Percentiles rank a stretch among this genome's conserved stretches.
These are phyloP conservation scores for Sebastes oblongus DNA, from an alignment of 2,797 vertebrate species.

Conservation along the genomic window DNA sequence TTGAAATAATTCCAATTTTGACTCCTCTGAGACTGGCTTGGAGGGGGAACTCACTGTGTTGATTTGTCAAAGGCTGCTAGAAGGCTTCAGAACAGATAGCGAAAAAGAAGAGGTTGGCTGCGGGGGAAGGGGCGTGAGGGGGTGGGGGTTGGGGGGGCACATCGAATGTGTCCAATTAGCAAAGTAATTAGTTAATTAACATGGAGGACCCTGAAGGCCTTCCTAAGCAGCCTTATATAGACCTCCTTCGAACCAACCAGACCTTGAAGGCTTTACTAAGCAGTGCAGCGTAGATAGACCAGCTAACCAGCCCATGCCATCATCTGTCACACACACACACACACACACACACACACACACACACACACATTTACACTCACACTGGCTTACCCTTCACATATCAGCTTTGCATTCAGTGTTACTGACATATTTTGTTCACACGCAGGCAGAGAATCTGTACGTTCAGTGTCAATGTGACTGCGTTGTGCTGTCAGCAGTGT, in stretches of 20 bases:
- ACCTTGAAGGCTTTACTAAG: slow-evolving; percentile 58
- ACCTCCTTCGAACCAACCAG: slow-evolving; percentile 55
- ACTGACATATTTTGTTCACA: slow-evolving; percentile 36
- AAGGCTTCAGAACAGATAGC: slow-evolving; percentile 24
- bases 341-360: slow-evolving; percentile 18
- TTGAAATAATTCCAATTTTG: background rate
- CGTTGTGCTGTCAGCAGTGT: background rate
- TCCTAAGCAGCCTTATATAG: slow-evolving; percentile 55
- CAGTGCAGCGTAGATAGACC: slow-evolving; percentile 43
- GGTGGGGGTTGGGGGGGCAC: background rate
- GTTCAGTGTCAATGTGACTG: slow-evolving; percentile 14
- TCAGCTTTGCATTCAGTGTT: slow-evolving; percentile 32
- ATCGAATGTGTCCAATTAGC: slow-evolving; percentile 76
- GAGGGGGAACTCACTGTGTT: slow-evolving; percentile 1
- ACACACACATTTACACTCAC: slow-evolving; percentile 16
- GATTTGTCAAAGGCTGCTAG: slow-evolving; percentile 16
- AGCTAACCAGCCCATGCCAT: slow-evolving; percentile 43
- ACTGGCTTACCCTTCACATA: slow-evolving; percentile 15
- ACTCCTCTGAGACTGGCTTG: background rate
- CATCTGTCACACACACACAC: slow-evolving; percentile 43
- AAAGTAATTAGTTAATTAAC: slow-evolving; percentile 85
- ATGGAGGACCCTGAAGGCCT: slow-evolving; percentile 69
- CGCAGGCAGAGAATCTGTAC: slow-evolving; percentile 14
- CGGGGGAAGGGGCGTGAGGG: background rate
- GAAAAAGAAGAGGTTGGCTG: slow-evolving; percentile 14